Evolutionary conservation across 53 echinoderm and acorn worm genomes (phyloP).

Genomic region (Echinometra lucunter): DNA sequence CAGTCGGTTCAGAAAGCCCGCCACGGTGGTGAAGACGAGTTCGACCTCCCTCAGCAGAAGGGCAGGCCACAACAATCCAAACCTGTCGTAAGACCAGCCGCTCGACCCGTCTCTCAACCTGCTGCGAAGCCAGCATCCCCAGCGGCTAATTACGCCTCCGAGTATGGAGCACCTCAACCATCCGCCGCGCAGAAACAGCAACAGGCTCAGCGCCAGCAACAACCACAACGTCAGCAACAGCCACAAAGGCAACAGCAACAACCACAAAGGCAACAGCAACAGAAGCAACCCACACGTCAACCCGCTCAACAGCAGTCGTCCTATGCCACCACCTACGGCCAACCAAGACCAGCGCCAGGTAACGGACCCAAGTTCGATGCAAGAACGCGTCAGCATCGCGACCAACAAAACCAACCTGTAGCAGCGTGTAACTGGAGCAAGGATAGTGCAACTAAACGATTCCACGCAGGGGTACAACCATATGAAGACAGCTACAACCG

Average conservation of each 20-base stretch:
- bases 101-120: conserved; percentile 47
- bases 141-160: background rate
- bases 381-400: conserved; percentile 26
- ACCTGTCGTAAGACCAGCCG: conserved; percentile 33
- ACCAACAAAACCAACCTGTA: conserved; percentile 36
- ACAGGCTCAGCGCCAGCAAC: conserved; percentile 31
- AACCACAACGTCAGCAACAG: conserved; percentile 35
- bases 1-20: conserved; percentile 31
- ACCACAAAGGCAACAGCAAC: background rate
- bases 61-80: background rate
- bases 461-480: conserved; percentile 78
- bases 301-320: conserved; percentile 36
- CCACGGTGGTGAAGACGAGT: background rate
- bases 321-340: background rate
- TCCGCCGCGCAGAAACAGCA: background rate
- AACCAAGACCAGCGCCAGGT: background rate
- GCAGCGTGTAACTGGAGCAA: conserved; percentile 77
- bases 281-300: background rate
- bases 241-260: background rate
- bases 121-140: background rate
- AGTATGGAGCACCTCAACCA: conserved; percentile 3
- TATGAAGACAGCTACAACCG: conserved; percentile 84
- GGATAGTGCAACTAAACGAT: conserved; percentile 54
- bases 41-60: background rate
- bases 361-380: conserved; percentile 60